These are phyloP conservation scores for Machimus atricapillus DNA, from an alignment of 2,888 invertebrate genomes.

Conservation along the genomic window DNA sequence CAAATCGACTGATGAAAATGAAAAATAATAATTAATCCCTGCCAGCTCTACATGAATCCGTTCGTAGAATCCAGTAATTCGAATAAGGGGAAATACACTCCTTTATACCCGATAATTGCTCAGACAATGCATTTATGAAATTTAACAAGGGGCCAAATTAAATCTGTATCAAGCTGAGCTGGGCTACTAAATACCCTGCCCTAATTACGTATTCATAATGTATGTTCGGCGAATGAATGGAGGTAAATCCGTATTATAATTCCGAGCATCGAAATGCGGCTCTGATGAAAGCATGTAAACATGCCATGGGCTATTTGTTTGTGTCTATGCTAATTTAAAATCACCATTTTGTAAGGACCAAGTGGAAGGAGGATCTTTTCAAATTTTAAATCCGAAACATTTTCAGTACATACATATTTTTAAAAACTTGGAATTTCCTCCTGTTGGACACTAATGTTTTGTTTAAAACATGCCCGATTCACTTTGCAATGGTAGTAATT, in stretches of 20 bases:
- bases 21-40: background rate
- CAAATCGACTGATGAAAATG: background rate
- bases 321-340: background rate
- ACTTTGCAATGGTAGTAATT: too few relatives aligned
- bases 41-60: background rate
- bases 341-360: background rate
- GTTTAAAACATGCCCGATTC: too few relatives aligned
- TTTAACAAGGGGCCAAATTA: constrained; percentile 47
- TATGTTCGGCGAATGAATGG: constrained; percentile 45
- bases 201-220: constrained; percentile 49
- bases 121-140: constrained; percentile 48
- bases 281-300: constrained; percentile 7
- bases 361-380: background rate
- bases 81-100: background rate
- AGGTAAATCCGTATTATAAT: constrained; percentile 46
- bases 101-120: constrained; percentile 47
- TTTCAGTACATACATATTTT: background rate
- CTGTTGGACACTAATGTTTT: too few relatives aligned
- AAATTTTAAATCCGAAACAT: background rate
- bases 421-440: background rate
- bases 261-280: constrained; percentile 34
- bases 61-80: background rate
- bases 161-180: constrained; percentile 37
- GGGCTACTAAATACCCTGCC: constrained; percentile 44
- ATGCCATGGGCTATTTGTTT: background rate